These are phyloP conservation scores for Dasyurus viverrinus DNA, from an alignment of 2,113 vertebrate species.

Conservation along the genomic window DNA sequence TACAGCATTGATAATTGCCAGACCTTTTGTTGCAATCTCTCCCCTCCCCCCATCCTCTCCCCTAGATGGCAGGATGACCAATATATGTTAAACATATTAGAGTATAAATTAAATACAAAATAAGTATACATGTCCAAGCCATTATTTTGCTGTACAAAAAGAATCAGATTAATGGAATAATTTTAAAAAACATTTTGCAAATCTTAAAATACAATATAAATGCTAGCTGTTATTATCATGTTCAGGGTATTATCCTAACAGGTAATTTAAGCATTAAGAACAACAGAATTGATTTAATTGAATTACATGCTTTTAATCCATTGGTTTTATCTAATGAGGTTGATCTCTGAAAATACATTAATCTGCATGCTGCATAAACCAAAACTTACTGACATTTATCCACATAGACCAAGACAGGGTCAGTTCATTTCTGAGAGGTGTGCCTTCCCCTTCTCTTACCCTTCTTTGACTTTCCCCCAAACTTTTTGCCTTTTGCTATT, in stretches of 20 bases:
- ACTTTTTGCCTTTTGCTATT: not conserved
- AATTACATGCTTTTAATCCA: constrained; percentile 70
- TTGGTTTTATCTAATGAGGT: constrained; percentile 69
- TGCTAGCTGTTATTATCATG: not conserved
- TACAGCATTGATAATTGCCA: too few species aligned
- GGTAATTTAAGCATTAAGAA: constrained; percentile 64
- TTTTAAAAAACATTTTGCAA: not conserved
- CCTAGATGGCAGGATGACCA: too few species aligned
- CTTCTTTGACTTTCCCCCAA: constrained; percentile 5
- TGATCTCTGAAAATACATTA: constrained; percentile 68
- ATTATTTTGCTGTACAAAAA: too few species aligned
- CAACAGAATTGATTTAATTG: constrained; percentile 66
- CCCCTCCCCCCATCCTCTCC: too few species aligned
- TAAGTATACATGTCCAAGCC: too few species aligned
- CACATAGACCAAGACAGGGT: constrained; percentile 41
- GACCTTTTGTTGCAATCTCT: too few species aligned
- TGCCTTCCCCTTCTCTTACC: constrained; percentile 36
- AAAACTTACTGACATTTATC: constrained; percentile 64
- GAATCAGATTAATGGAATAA: not conserved
- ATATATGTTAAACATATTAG: too few species aligned
- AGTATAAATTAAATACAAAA: too few species aligned
- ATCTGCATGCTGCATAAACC: constrained; percentile 70
- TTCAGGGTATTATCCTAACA: constrained; percentile 50
- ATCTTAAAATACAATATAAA: not conserved
- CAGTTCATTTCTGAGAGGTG: constrained; percentile 39